A percentile compares a stretch with the other conserved stretches of the same genome.
phyloP scores from a whole-genome alignment of 2,797 vertebrate genomes.

The Thripadectes ignobilis region DNA sequence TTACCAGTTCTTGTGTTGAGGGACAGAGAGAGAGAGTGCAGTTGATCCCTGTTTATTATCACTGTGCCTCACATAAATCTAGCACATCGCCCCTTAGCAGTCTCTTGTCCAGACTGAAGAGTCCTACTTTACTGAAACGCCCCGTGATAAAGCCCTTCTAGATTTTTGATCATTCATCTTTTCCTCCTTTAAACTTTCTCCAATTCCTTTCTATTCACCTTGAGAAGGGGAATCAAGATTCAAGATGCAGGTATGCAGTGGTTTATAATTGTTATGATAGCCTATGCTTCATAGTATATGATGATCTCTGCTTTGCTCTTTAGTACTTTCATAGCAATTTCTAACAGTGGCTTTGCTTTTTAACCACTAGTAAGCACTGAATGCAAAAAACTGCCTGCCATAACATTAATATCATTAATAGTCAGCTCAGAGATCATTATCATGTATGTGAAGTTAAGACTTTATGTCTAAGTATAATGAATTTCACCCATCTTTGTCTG shows the following conservation, averaged over 20 bases:
- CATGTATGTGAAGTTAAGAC: background rate
- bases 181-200: background rate
- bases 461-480: background rate
- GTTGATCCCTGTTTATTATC: background rate
- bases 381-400: background rate
- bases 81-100: background rate
- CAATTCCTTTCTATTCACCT: background rate
- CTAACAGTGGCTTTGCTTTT: background rate
- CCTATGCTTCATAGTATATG: background rate
- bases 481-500: background rate
- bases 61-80: background rate
- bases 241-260: background rate
- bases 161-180: background rate
- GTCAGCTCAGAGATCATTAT: background rate
- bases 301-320: background rate
- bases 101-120: background rate
- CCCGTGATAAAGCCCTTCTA: background rate
- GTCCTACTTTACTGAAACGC: background rate
- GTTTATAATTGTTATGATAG: background rate
- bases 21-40: background rate
- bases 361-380: background rate
- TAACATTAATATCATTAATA: background rate
- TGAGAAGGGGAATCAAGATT: background rate
- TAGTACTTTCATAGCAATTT: background rate
- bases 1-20: background rate